Percentiles rank a stretch among this genome's conserved stretches.
Evolutionary conservation across 2,113 vertebrate genomes (phyloP).

Genomic region (Stigmatopora argus): DNA sequence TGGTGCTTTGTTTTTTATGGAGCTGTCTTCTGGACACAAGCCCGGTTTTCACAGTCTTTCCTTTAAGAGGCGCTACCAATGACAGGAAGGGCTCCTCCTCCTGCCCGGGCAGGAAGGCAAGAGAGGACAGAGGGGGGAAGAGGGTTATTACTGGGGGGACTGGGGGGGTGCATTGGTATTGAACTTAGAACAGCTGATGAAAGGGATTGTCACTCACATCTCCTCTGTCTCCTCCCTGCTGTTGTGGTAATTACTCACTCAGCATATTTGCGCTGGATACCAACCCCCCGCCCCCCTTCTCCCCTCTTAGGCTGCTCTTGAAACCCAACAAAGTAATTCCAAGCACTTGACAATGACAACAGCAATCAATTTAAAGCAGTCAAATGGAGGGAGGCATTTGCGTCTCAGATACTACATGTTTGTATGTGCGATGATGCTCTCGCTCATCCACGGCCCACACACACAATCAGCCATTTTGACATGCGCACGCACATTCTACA

Average conservation of each 20-base stretch:
- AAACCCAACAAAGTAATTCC: slow-evolving; percentile 6
- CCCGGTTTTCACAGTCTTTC: slow-evolving; percentile 63
- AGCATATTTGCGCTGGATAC: slow-evolving; percentile 38
- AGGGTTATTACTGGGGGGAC: slow-evolving; percentile 48
- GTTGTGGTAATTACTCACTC: slow-evolving; percentile 53
- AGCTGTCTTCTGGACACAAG: slow-evolving; percentile 66
- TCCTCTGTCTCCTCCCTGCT: slow-evolving; percentile 48
- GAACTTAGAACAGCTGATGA: slow-evolving; percentile 68
- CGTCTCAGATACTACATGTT: slow-evolving; percentile 2
- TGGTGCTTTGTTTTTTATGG: slow-evolving; percentile 62
- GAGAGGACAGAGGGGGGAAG: slow-evolving; percentile 45
- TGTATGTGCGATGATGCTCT: slow-evolving; percentile 18
- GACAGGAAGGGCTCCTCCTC: slow-evolving; percentile 71
- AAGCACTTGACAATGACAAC: slow-evolving; percentile 7
- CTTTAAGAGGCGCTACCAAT: slow-evolving; percentile 59
- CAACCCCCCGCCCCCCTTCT: not conserved
- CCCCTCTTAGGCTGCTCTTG: slow-evolving; percentile 1
- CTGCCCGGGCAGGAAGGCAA: slow-evolving; percentile 61
- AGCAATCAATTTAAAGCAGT: not conserved
- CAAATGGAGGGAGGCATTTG: not conserved
- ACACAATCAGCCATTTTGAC: slow-evolving; percentile 37
- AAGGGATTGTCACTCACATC: slow-evolving; percentile 54
- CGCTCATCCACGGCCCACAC: slow-evolving; percentile 25
- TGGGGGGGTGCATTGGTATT: slow-evolving; percentile 45
- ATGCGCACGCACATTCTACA: slow-evolving; percentile 48